Percentiles rank a stretch among this genome's conserved stretches.
Evolutionary conservation across 2,113 vertebrate species (phyloP).

Genomic region (Albula goreensis): DNA sequence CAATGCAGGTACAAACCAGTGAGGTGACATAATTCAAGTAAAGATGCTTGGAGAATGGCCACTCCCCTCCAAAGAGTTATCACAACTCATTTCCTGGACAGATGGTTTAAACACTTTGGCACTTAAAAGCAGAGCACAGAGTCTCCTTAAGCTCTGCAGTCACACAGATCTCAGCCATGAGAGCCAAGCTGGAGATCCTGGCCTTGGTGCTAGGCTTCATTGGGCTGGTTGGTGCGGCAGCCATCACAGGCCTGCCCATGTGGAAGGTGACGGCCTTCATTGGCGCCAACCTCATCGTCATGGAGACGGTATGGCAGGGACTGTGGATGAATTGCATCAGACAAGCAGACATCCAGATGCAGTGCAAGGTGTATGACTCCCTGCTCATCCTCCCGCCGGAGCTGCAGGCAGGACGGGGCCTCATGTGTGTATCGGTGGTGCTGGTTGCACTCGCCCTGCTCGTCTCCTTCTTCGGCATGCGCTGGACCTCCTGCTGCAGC

Average conservation of each 20-base stretch:
- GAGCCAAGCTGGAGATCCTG: constrained; percentile 52
- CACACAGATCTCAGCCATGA: constrained; percentile 18
- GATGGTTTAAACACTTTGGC: no score
- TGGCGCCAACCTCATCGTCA: constrained; percentile 55
- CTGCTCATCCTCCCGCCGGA: constrained; percentile 63
- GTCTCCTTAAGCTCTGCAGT: background rate
- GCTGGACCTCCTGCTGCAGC: constrained; percentile 23
- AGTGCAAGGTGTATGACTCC: constrained; percentile 73
- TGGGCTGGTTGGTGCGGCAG: constrained; percentile 63
- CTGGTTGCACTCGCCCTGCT: constrained; percentile 59
- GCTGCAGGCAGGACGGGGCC: constrained; percentile 65
- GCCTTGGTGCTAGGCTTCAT: constrained; percentile 64
- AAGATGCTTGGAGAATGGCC: background rate
- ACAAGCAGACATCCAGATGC: constrained; percentile 60
- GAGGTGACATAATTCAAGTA: background rate
- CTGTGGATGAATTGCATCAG: constrained; percentile 77
- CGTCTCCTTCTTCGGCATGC: constrained; percentile 57
- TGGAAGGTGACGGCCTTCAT: constrained; percentile 76
- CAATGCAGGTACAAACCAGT: background rate
- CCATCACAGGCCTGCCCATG: constrained; percentile 71
- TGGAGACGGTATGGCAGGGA: constrained; percentile 70
- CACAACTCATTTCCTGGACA: background rate
- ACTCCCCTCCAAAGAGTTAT: background rate
- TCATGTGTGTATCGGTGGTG: constrained; percentile 66
- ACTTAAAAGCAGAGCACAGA: no score